These are phyloP conservation scores for Camponotus vicinus DNA, from an alignment of 1,140 invertebrate species.

Conservation along the genomic window DNA sequence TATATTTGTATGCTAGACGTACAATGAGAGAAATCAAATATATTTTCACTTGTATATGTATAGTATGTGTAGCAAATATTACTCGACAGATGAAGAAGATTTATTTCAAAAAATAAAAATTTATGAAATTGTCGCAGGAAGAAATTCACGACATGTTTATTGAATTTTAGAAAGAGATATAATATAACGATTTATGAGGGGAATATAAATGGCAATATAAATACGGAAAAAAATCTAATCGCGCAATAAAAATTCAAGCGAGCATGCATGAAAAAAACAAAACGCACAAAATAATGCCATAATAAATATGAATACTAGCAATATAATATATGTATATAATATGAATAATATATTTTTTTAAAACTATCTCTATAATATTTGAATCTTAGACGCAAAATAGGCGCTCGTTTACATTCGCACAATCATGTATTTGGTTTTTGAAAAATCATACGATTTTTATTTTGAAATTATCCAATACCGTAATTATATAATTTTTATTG, in stretches of 20 bases:
- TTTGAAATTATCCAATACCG: background rate
- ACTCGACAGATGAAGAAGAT: background rate
- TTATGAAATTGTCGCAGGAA: background rate
- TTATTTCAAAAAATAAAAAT: slow-evolving; percentile 8
- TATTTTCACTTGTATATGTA: background rate
- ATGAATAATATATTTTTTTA: too few species aligned
- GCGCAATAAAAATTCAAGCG: background rate
- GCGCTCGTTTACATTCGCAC: background rate
- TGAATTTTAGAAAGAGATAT: background rate
- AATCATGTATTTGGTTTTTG: background rate
- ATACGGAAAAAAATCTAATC: background rate
- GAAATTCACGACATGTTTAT: background rate
- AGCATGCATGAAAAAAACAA: background rate
- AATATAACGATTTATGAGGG: background rate
- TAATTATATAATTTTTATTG: background rate
- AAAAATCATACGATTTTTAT: background rate
- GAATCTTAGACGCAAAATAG: background rate
- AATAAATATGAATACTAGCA: background rate
- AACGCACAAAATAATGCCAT: background rate
- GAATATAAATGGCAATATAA: background rate
- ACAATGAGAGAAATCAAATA: background rate
- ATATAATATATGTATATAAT: background rate
- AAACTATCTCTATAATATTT: background rate
- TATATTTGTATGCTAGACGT: background rate
- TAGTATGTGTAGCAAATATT: background rate